These are phyloP conservation scores for Sylvilagus bachmani DNA, from an alignment of 2,113 vertebrate species.

Conservation along the genomic window DNA sequence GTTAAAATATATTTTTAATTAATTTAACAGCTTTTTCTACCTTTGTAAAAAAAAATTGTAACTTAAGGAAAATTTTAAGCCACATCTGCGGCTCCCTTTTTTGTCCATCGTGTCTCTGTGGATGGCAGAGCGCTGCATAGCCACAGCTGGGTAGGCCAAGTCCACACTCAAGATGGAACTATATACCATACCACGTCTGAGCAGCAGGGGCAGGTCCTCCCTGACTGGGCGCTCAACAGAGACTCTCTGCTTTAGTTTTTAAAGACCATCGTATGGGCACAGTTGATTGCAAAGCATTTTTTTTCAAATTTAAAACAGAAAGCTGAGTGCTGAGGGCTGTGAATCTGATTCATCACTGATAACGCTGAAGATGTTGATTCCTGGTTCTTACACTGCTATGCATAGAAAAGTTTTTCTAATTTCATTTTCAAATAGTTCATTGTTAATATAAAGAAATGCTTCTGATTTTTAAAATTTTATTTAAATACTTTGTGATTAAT, in stretches of 20 bases:
- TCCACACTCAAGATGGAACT: background rate
- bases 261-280: constrained; percentile 44
- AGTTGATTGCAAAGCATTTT: constrained; percentile 12
- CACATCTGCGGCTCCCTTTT: background rate
- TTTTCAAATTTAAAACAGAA: constrained; percentile 51
- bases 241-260: constrained; percentile 34
- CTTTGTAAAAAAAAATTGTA: background rate
- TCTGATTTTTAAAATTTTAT: too few species aligned
- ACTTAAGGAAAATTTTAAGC: background rate
- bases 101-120: background rate
- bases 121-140: background rate
- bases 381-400: too few species aligned
- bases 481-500: too few species aligned
- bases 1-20: background rate
- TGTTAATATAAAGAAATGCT: too few species aligned
- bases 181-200: background rate
- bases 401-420: too few species aligned
- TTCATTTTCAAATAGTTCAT: too few species aligned
- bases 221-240: background rate
- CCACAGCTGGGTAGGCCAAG: background rate
- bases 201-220: background rate
- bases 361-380: too few species aligned
- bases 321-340: background rate
- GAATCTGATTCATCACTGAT: too few species aligned
- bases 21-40: background rate